Percentiles rank a stretch among this genome's conserved stretches.
These are phyloP conservation scores for Tiliacea aurago DNA, from an alignment of 2,888 invertebrate species.

Conservation along the genomic window DNA sequence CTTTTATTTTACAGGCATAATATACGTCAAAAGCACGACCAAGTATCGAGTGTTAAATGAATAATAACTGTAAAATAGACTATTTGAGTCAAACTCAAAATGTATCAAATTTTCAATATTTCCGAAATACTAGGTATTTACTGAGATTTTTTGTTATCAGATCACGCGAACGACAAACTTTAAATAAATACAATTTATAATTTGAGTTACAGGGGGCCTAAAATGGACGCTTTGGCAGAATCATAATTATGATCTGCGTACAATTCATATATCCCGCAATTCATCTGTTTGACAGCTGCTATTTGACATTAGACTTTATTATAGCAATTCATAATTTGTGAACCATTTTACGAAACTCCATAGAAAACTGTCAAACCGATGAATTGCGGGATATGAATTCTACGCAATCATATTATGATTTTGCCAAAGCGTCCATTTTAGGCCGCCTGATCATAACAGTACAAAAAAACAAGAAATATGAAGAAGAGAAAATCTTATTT, in stretches of 20 bases:
- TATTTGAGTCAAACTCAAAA: constrained; percentile 23
- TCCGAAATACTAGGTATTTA: constrained; percentile 2
- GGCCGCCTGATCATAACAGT: neutral
- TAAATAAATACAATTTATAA: neutral
- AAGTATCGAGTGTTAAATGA: neutral
- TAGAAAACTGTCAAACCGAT: too few relatives aligned
- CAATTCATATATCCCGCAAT: too few relatives aligned
- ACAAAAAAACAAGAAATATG: neutral
- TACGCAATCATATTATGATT: too few relatives aligned
- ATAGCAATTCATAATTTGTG: too few relatives aligned
- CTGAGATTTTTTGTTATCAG: constrained; percentile 53
- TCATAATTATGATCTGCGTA: too few relatives aligned
- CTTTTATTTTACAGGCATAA: constrained; percentile 13
- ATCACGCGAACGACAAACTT: constrained; percentile 39
- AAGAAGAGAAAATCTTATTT: neutral
- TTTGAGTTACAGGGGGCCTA: too few relatives aligned
- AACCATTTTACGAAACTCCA: too few relatives aligned
- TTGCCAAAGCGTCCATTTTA: too few relatives aligned
- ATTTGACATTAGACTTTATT: too few relatives aligned
- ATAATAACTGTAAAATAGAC: constrained; percentile 1
- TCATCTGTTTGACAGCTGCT: too few relatives aligned
- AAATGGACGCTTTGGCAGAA: too few relatives aligned
- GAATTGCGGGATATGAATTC: too few relatives aligned
- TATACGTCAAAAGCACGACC: constrained; percentile 9
- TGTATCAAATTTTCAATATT: neutral